Conservation (phyloP, 1,140 invertebrate genomes). For the Rhagoletis pomonella region DNA sequence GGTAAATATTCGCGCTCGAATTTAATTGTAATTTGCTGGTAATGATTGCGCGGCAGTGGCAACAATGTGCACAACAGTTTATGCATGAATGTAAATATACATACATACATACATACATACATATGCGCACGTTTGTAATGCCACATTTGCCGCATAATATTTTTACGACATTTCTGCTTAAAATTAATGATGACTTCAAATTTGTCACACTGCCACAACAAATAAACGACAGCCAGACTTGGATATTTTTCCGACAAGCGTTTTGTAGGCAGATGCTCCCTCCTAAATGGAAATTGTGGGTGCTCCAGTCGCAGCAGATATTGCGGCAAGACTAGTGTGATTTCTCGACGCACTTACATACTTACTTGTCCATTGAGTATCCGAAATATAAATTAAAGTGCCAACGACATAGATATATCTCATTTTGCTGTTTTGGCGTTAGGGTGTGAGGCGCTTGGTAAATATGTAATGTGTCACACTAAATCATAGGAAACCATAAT, state of each 20-base stretch:
- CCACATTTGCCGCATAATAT: slow-evolving; percentile 40
- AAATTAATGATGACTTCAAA: slow-evolving; percentile 49
- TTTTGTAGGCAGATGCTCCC: not conserved
- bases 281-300: not conserved
- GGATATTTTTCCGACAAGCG: not conserved
- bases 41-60: not conserved
- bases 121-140: slow-evolving; percentile 1
- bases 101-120: not conserved
- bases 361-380: not conserved
- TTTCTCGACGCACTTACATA: not conserved
- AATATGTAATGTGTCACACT: slow-evolving; percentile 53
- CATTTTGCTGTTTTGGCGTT: not conserved
- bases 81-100: too few species aligned
- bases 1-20: slow-evolving; percentile 50
- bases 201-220: slow-evolving; percentile 52
- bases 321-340: not conserved
- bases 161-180: slow-evolving; percentile 49
- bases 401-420: not conserved
- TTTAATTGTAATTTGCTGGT: slow-evolving; percentile 51
- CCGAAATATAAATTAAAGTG: not conserved
- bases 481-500: slow-evolving; percentile 44
- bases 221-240: slow-evolving; percentile 7
- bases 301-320: not conserved
- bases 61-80: slow-evolving; percentile 3
- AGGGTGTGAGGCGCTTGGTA: slow-evolving; percentile 18